These are phyloP conservation scores for Thunnus maccoyii DNA, from an alignment of 2,113 vertebrate species.

Conservation along the genomic window DNA sequence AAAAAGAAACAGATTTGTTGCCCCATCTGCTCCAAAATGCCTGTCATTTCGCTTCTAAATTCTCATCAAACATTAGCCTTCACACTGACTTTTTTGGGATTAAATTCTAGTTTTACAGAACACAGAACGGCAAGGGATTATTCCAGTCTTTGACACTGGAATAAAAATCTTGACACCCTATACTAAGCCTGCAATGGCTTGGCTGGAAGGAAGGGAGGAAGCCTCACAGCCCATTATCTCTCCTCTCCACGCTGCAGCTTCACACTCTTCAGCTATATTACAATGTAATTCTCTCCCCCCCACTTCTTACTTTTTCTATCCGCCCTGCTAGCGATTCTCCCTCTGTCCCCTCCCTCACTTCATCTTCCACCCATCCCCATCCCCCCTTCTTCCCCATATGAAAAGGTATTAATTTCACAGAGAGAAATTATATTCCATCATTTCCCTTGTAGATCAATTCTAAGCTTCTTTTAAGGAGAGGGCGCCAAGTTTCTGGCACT, in stretches of 20 bases:
- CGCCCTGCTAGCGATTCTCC: slow-evolving; percentile 33
- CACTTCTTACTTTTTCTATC: slow-evolving; percentile 43
- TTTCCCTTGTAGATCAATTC: slow-evolving; percentile 51
- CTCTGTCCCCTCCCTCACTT: slow-evolving; percentile 24
- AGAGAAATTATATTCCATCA: slow-evolving; percentile 51
- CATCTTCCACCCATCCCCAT: slow-evolving; percentile 6
- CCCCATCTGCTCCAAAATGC: neutral
- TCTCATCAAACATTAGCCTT: neutral
- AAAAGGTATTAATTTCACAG: slow-evolving; percentile 67
- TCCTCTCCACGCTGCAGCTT: slow-evolving; percentile 60
- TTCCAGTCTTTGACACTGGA: slow-evolving; percentile 2
- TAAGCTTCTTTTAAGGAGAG: slow-evolving; percentile 52
- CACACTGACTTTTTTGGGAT: neutral
- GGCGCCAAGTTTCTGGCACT: slow-evolving; percentile 35
- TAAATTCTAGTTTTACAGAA: slow-evolving; percentile 22
- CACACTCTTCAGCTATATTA: slow-evolving; percentile 54
- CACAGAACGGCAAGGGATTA: slow-evolving; percentile 39
- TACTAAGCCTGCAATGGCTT: slow-evolving; percentile 38
- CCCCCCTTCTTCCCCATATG: slow-evolving; percentile 31
- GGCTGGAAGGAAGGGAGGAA: slow-evolving; percentile 34
- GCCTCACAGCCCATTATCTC: slow-evolving; percentile 65
- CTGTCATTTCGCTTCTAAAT: slow-evolving; percentile 2
- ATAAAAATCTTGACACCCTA: slow-evolving; percentile 13
- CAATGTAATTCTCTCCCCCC: slow-evolving; percentile 55
- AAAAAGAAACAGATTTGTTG: neutral